Conservation (phyloP, 2,888 invertebrate species). For the Petrolisthes cinctipes region DNA sequence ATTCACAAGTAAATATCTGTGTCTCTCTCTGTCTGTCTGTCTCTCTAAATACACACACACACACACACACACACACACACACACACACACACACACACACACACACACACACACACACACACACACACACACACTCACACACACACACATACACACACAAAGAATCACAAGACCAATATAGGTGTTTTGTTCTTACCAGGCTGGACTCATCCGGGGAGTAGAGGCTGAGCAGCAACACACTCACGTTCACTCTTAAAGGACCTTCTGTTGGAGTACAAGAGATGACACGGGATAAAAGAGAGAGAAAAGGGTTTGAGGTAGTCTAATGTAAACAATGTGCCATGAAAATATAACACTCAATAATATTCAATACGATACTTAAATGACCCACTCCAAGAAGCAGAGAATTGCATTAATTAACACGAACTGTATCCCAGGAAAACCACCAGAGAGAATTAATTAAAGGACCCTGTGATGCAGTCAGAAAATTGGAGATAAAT, state of each 20-base stretch:
- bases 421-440: too few species aligned
- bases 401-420: too few species aligned
- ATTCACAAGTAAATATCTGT: too few species aligned
- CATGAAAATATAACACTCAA: background rate
- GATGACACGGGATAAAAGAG: background rate
- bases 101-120: background rate
- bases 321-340: constrained; percentile 22
- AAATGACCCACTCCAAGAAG: too few species aligned
- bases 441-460: too few species aligned
- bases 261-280: constrained; percentile 19
- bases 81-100: background rate
- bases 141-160: constrained; percentile 1
- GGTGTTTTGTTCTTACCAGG: constrained; percentile 72
- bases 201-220: constrained; percentile 96
- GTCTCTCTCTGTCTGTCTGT: too few species aligned
- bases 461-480: too few species aligned
- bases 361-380: background rate
- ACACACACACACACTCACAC: constrained; percentile 7
- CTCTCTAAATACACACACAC: too few species aligned
- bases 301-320: background rate
- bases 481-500: too few species aligned
- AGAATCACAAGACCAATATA: background rate
- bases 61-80: too few species aligned
- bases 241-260: constrained; percentile 81
- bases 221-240: constrained; percentile 91